A percentile compares a stretch with the other conserved stretches of the same genome.
These are phyloP conservation scores for Dasysyrphus tricinctus DNA, from an alignment of 2,888 invertebrate genomes.

Conservation along the genomic window DNA sequence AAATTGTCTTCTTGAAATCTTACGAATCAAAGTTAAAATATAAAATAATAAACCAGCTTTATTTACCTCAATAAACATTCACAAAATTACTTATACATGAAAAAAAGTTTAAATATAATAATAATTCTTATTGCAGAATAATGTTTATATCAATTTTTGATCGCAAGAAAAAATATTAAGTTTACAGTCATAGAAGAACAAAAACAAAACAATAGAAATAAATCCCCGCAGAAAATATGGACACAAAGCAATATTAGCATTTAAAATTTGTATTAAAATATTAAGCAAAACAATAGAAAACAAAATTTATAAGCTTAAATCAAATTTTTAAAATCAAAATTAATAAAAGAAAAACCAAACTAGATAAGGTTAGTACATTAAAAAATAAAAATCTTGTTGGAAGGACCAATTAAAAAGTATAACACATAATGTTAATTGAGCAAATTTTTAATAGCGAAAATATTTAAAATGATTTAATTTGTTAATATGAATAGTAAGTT, in stretches of 20 bases:
- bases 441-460: neutral
- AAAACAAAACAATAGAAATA: neutral
- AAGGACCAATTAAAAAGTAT: conserved; percentile 59
- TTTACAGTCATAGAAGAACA: neutral
- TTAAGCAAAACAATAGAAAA: conserved; percentile 38
- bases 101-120: neutral
- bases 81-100: neutral
- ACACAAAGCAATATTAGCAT: conserved; percentile 74
- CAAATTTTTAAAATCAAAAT: neutral
- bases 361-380: neutral
- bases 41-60: no score
- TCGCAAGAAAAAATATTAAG: neutral
- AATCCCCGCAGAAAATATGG: conserved; percentile 40
- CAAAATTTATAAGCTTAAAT: conserved; percentile 14
- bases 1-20: no score
- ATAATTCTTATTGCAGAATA: neutral
- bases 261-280: conserved; percentile 45
- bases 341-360: neutral
- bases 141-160: neutral
- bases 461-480: neutral
- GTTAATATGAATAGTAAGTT: neutral
- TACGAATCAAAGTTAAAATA: no score
- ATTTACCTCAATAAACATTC: no score
- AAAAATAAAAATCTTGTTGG: conserved; percentile 31
- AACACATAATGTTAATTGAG: conserved; percentile 10